Percentiles rank a stretch among this genome's conserved stretches.
phyloP scores from a whole-genome alignment of 2,888 invertebrate genomes.

The Parnassius glacialis region DNA sequence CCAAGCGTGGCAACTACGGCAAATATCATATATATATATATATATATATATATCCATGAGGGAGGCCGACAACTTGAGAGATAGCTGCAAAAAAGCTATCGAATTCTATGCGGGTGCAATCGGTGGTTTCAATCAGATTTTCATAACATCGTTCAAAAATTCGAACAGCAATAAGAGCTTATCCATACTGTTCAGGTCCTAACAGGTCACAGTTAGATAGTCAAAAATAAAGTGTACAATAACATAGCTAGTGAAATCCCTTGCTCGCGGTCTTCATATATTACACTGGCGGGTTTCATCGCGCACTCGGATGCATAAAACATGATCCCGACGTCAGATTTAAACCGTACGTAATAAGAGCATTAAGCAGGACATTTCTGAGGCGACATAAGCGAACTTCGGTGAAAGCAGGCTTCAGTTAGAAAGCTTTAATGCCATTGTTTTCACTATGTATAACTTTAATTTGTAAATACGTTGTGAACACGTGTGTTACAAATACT shows the following conservation, averaged over 20 bases:
- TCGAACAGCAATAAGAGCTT: not conserved
- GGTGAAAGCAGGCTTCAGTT: not conserved
- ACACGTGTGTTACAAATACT: too few relatives aligned
- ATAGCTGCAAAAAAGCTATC: too few relatives aligned
- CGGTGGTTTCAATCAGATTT: too few relatives aligned
- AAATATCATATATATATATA: too few relatives aligned
- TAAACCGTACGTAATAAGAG: conserved; percentile 78
- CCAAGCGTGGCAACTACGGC: too few relatives aligned
- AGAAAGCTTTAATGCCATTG: not conserved
- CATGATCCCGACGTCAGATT: conserved; percentile 78
- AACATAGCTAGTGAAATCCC: conserved; percentile 63
- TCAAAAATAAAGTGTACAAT: conserved; percentile 33
- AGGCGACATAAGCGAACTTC: conserved; percentile 46
- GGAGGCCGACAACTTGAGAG: too few relatives aligned
- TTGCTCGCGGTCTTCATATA: conserved; percentile 64
- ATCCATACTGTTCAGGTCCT: conserved; percentile 7
- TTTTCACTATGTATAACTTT: conserved; percentile 2
- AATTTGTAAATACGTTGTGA: too few relatives aligned
- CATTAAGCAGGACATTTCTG: conserved; percentile 62
- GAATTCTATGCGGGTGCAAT: too few relatives aligned
- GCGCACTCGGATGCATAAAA: conserved; percentile 77
- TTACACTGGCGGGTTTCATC: conserved; percentile 71
- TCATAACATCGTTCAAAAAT: too few relatives aligned
- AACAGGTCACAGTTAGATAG: conserved; percentile 17
- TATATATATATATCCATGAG: too few relatives aligned